These are phyloP conservation scores for Potamilus streckersoni DNA, from an alignment of 1,140 invertebrate species.

Conservation along the genomic window DNA sequence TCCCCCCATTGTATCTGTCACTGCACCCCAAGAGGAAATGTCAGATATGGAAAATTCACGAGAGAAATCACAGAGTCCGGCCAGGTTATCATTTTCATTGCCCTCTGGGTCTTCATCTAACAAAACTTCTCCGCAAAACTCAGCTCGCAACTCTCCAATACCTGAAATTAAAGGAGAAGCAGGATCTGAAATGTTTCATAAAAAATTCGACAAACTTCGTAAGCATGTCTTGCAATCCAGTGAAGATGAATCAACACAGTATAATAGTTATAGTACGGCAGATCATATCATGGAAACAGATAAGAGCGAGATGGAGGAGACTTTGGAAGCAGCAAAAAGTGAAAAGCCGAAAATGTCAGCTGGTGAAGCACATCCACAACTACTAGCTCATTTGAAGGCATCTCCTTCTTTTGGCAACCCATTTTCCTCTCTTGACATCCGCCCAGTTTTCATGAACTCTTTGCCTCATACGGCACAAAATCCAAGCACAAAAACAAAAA, in stretches of 20 bases:
- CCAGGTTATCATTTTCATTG: neutral
- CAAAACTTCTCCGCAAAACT: slow-evolving; percentile 8
- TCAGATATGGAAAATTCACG: neutral
- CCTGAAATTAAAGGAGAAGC: slow-evolving; percentile 23
- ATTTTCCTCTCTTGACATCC: slow-evolving; percentile 16
- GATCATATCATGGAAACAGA: slow-evolving; percentile 12
- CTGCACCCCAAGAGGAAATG: slow-evolving; percentile 27
- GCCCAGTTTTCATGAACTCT: slow-evolving; percentile 2
- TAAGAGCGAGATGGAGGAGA: slow-evolving; percentile 16
- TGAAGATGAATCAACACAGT: slow-evolving; percentile 7
- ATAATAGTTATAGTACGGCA: slow-evolving; percentile 1
- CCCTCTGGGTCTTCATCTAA: slow-evolving; percentile 1
- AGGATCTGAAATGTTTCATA: slow-evolving; percentile 51
- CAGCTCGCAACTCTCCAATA: slow-evolving; percentile 14
- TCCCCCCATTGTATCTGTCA: slow-evolving; percentile 17
- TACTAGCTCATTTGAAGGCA: slow-evolving; percentile 55
- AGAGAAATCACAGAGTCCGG: neutral
- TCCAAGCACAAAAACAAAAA: slow-evolving; percentile 6
- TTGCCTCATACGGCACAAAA: slow-evolving; percentile 5
- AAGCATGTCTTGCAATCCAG: slow-evolving; percentile 37
- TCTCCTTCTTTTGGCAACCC: slow-evolving; percentile 21
- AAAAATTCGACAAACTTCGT: slow-evolving; percentile 63
- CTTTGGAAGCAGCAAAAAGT: slow-evolving; percentile 8
- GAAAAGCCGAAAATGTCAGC: slow-evolving; percentile 46
- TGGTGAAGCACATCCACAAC: slow-evolving; percentile 58